Percentiles rank a stretch among this genome's conserved stretches.
Evolutionary conservation across 2,888 invertebrate genomes (phyloP).

Genomic region (Andrena camellia): DNA sequence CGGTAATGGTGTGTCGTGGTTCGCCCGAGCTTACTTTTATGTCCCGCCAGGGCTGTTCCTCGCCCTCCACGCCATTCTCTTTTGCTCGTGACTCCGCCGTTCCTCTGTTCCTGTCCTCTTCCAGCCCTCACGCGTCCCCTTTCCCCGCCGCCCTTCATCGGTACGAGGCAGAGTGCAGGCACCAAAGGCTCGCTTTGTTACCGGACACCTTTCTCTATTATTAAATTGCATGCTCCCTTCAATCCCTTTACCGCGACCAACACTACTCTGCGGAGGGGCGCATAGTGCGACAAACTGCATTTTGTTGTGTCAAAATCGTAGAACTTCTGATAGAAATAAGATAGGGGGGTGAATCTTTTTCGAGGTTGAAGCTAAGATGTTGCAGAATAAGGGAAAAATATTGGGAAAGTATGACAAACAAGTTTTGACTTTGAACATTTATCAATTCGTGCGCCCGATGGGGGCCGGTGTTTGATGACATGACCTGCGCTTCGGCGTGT

Average conservation of each 20-base stretch:
- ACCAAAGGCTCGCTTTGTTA: constrained; percentile 76
- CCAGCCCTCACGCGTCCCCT: constrained; percentile 14
- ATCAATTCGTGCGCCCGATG: too few relatives aligned
- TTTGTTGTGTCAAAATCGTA: too few relatives aligned
- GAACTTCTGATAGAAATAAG: too few relatives aligned
- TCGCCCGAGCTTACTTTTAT: constrained; percentile 81
- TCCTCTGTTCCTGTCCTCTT: constrained; percentile 33
- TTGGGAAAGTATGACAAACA: too few relatives aligned
- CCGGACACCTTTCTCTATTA: constrained; percentile 75
- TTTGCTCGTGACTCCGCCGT: constrained; percentile 56
- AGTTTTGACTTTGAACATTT: too few relatives aligned
- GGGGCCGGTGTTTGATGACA: too few relatives aligned
- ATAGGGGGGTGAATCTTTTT: too few relatives aligned
- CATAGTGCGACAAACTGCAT: not conserved
- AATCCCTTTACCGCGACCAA: constrained; percentile 49
- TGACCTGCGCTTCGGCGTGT: too few relatives aligned
- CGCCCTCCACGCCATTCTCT: constrained; percentile 50
- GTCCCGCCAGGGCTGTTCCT: constrained; percentile 71
- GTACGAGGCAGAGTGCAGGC: constrained; percentile 55
- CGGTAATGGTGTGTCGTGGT: constrained; percentile 80
- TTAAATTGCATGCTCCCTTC: constrained; percentile 77
- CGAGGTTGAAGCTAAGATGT: too few relatives aligned
- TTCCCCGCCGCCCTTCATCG: constrained; percentile 28
- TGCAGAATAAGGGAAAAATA: too few relatives aligned
- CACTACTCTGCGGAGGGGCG: not conserved